phyloP scores from a whole-genome alignment of 2,113 vertebrate genomes.

The Dendropsophus ebraccatus region DNA sequence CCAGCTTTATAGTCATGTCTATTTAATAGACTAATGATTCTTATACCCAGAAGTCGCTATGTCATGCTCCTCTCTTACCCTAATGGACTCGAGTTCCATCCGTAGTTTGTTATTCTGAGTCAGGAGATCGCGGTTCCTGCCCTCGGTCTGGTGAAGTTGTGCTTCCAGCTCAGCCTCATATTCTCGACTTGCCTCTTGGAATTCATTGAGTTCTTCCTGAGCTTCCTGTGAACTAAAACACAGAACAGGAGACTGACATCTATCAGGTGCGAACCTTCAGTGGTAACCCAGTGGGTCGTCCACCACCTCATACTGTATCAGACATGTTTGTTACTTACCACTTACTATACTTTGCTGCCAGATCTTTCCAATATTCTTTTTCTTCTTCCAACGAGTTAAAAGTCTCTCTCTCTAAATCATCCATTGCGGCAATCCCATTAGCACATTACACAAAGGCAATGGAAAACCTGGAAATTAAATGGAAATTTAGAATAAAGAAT shows the following conservation, averaged over 20 bases:
- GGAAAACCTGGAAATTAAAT: background rate
- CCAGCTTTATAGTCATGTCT: too few relatives aligned
- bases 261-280: background rate
- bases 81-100: constrained; percentile 85
- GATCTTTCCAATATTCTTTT: constrained; percentile 86
- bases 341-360: constrained; percentile 83
- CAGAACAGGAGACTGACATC: constrained; percentile 46
- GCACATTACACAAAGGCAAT: constrained; percentile 55
- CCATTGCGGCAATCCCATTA: constrained; percentile 73
- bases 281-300: accelerated
- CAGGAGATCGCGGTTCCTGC: constrained; percentile 89
- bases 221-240: constrained; percentile 80
- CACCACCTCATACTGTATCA: background rate
- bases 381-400: constrained; percentile 89
- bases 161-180: constrained; percentile 94
- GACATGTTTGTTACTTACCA: constrained; percentile 72
- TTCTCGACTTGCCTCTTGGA: constrained; percentile 95
- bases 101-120: constrained; percentile 84
- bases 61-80: constrained; percentile 72
- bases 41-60: too few relatives aligned
- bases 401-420: constrained; percentile 70
- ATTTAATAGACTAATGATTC: too few relatives aligned
- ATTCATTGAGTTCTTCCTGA: constrained; percentile 90
- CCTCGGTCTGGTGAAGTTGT: constrained; percentile 89
- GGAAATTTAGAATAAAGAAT: background rate